phyloP scores from a whole-genome alignment of 1,140 invertebrate species.

The Halesus radiatus region DNA sequence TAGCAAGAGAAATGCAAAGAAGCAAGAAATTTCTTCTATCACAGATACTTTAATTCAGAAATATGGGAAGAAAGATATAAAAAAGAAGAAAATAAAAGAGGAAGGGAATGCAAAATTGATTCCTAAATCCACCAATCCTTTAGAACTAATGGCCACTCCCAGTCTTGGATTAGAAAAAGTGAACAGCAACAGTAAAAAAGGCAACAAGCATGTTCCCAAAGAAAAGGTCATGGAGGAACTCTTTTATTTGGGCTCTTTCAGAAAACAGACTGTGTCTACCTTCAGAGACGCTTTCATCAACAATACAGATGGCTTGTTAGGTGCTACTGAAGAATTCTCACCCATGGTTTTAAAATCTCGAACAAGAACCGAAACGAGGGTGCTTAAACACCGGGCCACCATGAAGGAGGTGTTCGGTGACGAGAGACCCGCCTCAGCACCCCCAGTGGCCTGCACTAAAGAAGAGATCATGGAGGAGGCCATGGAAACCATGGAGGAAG shows the following conservation, averaged over 20 bases:
- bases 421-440: constrained; percentile 77
- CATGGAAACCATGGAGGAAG: constrained; percentile 56
- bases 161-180: constrained; percentile 69
- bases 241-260: constrained; percentile 77
- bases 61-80: constrained; percentile 72
- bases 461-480: constrained; percentile 61
- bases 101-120: constrained; percentile 70
- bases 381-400: constrained; percentile 81
- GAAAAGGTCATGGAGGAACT: constrained; percentile 70
- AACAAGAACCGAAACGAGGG: constrained; percentile 82
- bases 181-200: constrained; percentile 66
- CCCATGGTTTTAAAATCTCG: constrained; percentile 81
- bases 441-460: constrained; percentile 68
- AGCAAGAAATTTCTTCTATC: constrained; percentile 75
- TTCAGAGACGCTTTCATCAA: constrained; percentile 79
- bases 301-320: constrained; percentile 71
- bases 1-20: constrained; percentile 63
- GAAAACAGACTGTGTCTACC: constrained; percentile 79
- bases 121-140: constrained; percentile 69
- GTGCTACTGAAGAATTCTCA: constrained; percentile 74
- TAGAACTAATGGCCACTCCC: constrained; percentile 75
- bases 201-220: constrained; percentile 68
- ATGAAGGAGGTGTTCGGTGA: constrained; percentile 86
- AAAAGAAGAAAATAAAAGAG: constrained; percentile 71
- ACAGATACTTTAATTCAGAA: constrained; percentile 76